A percentile compares a stretch with the other conserved stretches of the same genome.
These are phyloP conservation scores for Dipodomys ordii DNA, from an alignment of 2,113 vertebrate genomes.

Conservation along the genomic window DNA sequence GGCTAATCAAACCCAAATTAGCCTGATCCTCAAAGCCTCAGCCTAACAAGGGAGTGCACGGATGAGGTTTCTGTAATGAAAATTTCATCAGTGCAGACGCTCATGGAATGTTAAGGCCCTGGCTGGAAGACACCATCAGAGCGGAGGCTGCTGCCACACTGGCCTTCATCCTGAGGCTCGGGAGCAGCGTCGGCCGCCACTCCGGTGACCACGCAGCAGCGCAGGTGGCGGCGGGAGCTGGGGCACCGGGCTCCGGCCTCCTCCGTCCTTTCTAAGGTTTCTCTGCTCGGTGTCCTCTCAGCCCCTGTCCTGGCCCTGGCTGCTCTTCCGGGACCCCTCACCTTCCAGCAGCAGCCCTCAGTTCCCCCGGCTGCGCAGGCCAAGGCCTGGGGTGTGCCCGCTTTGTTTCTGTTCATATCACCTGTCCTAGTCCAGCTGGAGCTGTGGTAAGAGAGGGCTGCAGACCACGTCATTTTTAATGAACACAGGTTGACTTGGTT, in stretches of 20 bases:
- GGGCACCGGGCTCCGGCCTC: fast-evolving
- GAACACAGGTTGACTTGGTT: too few relatives aligned
- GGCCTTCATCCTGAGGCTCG: conserved; percentile 56
- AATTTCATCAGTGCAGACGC: conserved; percentile 77
- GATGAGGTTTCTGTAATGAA: conserved; percentile 80
- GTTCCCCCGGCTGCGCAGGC: not conserved
- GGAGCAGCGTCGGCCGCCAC: not conserved
- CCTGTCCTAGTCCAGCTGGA: not conserved
- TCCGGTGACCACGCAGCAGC: not conserved
- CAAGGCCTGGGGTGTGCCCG: not conserved
- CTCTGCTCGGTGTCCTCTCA: not conserved
- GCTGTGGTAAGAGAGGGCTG: too few relatives aligned
- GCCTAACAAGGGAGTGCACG: conserved; percentile 67
- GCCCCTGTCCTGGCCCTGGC: not conserved
- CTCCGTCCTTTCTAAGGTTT: not conserved
- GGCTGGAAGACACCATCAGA: conserved; percentile 45
- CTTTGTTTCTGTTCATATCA: too few relatives aligned
- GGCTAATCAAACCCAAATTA: conserved; percentile 78
- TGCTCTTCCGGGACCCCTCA: fast-evolving
- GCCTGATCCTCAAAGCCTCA: conserved; percentile 63
- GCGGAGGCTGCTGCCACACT: conserved; percentile 26
- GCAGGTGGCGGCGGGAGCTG: not conserved
- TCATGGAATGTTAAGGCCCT: conserved; percentile 60
- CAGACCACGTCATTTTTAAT: too few relatives aligned
- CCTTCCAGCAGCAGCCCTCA: not conserved